Evolutionary conservation across 2,797 vertebrate species (phyloP), one percentile per base, ranked within the genome.

Genomic region (Crax fasciolata): DNA sequence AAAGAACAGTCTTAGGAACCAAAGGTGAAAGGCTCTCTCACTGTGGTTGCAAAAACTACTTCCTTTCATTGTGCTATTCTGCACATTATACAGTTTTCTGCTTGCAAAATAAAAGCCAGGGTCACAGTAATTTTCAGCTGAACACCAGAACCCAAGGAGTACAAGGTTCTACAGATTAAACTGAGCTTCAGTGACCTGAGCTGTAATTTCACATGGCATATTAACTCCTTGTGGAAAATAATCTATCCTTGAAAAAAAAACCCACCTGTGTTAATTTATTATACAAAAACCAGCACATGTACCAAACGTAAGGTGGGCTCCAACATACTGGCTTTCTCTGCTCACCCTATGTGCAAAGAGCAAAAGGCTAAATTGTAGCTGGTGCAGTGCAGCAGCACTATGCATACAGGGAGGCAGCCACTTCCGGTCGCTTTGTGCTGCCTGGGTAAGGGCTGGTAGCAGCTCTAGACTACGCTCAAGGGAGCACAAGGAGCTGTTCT

Each of bases 41-140:
- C 1, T 90, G 88, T 23, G 41, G 74, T 58, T 97, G 92, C 61
- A 88, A 96, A 97, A 95, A 93, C 90, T 59, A 86, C 63, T 97
- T 97, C 94, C 92, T 95, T 94, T 92, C 87, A 95, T 94, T 97
- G 68, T 66, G 75, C 93, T 95, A 94, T 95, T 95, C 91, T 93
- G 72, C 58, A 86, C n/a, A 48, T 91, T 73, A 84, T 86, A 80
- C 32, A 89, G 84, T 92, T 97, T 98, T 97, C 89, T 90, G 94
- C 94, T 98, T 97, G 97, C 92, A 96, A 67, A 95, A 79, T 41
- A 92, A 94, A 96, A 95, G 38, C 71, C 89, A 97, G 85, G 58
- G 54, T 90, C 73, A 82, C 11, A 10, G 94, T 94, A 91, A 93
- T 96, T 97, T 96, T 94, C 63, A 96, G 77, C n/a, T 67, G 85